Evolutionary conservation across 2,113 vertebrate genomes (phyloP).

Genomic region (Paracanthobrama guichenoti): DNA sequence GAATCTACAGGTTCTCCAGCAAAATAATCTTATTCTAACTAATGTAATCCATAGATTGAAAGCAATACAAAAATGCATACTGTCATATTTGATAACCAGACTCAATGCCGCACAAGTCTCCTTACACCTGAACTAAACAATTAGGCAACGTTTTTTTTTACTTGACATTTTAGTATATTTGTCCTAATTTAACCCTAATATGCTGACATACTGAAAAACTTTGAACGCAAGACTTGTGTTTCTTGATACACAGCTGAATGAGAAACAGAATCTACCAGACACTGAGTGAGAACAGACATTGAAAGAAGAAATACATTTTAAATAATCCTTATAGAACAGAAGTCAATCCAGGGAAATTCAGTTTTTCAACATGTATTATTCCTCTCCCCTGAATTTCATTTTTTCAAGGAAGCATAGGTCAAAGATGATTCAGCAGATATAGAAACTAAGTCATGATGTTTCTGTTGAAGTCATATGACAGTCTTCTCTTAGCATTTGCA

Average conservation of each 20-base stretch:
- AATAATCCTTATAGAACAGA: slow-evolving; percentile 1
- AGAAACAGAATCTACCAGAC: slow-evolving; percentile 31
- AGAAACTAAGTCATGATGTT: slow-evolving; percentile 60
- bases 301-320: slow-evolving; percentile 26
- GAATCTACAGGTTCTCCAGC: neutral
- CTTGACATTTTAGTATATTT: slow-evolving; percentile 9
- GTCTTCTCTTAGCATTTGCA: slow-evolving; percentile 66
- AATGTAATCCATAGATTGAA: slow-evolving; percentile 3
- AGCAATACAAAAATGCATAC: neutral
- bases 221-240: neutral
- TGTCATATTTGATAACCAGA: neutral
- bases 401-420: slow-evolving; percentile 25
- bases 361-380: neutral
- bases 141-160: neutral
- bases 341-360: neutral
- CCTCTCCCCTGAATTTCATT: neutral
- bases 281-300: slow-evolving; percentile 22
- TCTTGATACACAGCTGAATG: slow-evolving; percentile 12
- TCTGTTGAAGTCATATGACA: slow-evolving; percentile 74
- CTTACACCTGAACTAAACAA: neutral
- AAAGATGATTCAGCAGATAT: neutral
- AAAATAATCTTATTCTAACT: neutral
- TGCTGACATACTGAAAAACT: neutral
- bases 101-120: neutral
- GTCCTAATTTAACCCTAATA: neutral